Evolutionary conservation across 1,140 invertebrate genomes (phyloP).

Genomic region (Teleopsis dalmanni): DNA sequence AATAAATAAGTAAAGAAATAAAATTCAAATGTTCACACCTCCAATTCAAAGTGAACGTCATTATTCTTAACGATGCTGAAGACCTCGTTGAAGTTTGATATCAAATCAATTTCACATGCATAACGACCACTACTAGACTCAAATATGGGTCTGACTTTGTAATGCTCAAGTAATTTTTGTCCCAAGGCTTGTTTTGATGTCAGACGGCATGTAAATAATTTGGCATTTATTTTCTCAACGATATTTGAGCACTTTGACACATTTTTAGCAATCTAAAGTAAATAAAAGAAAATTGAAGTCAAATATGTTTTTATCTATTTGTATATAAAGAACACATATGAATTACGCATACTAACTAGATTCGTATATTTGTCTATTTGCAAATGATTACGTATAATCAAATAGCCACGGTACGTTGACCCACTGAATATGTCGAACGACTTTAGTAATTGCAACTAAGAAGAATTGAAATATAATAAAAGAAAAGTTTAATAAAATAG

Average conservation of each 20-base stretch:
- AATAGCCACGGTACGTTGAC: constrained; percentile 25
- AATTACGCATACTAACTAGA: constrained; percentile 22
- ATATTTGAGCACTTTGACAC: constrained; percentile 26
- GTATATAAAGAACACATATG: neutral
- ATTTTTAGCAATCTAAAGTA: constrained; percentile 29
- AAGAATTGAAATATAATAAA: constrained; percentile 1
- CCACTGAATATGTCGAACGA: constrained; percentile 40
- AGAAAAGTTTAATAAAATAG: constrained; percentile 3
- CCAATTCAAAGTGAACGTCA: constrained; percentile 31
- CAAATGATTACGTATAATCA: constrained; percentile 40
- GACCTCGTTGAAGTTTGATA: constrained; percentile 27
- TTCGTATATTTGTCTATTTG: constrained; percentile 39
- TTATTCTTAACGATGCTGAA: constrained; percentile 29
- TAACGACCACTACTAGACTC: constrained; percentile 25
- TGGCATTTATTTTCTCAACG: constrained; percentile 19
- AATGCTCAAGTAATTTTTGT: constrained; percentile 25
- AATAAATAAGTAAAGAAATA: neutral
- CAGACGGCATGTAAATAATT: constrained; percentile 32
- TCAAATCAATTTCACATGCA: constrained; percentile 28
- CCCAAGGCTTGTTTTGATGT: constrained; percentile 27
- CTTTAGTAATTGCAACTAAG: constrained; percentile 37
- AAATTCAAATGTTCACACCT: no score
- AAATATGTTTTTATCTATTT: neutral
- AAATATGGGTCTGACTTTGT: constrained; percentile 30
- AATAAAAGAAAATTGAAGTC: neutral